Evolutionary conservation across 2,113 vertebrate species (phyloP).

Genomic region (Lepisosteus osseus): DNA sequence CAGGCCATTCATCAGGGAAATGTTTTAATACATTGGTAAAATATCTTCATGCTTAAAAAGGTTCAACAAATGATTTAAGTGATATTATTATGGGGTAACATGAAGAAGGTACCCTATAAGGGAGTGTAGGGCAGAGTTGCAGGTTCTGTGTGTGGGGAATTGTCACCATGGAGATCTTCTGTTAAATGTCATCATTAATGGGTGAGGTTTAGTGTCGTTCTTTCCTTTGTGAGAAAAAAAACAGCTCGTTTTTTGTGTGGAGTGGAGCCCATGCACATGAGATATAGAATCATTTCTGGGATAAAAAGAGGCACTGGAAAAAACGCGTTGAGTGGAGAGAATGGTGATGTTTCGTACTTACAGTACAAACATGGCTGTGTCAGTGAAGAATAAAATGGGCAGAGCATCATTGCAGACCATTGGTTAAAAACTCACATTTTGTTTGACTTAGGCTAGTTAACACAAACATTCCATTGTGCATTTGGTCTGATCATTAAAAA

Average conservation of each 20-base stretch:
- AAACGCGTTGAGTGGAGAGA: neutral
- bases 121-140: neutral
- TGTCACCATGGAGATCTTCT: constrained; percentile 14
- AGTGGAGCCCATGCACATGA: neutral
- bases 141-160: neutral
- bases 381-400: no score
- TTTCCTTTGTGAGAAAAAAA: neutral
- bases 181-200: neutral
- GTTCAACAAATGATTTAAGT: no score
- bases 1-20: no score
- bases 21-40: no score
- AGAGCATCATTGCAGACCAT: no score
- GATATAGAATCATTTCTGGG: no score
- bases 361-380: no score
- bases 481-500: no score
- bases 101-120: neutral
- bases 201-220: neutral
- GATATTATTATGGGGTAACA: neutral
- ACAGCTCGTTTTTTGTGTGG: neutral
- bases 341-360: neutral
- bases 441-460: no score
- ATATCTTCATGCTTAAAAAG: no score
- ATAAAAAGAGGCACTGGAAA: neutral
- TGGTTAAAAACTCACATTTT: no score
- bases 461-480: no score